These are phyloP conservation scores for Nomada ferruginata DNA, from an alignment of 2,888 invertebrate species.

Conservation along the genomic window DNA sequence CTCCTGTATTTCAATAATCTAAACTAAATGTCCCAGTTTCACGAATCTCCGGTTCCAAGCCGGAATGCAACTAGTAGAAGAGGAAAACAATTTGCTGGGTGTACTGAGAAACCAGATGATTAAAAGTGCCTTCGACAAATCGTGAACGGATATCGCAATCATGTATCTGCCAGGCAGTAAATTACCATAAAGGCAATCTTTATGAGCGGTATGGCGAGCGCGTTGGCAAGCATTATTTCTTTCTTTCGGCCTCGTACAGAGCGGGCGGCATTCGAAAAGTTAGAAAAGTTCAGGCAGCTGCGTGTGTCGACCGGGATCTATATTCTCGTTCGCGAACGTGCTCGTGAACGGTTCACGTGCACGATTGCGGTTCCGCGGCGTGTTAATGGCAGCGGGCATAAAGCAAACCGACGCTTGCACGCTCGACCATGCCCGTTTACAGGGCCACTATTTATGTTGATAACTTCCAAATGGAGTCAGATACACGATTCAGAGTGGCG, in stretches of 20 bases:
- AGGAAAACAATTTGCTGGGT: neutral
- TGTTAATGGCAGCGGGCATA: constrained; percentile 70
- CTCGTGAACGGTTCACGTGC: constrained; percentile 32
- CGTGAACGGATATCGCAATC: constrained; percentile 36
- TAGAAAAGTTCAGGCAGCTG: constrained; percentile 59
- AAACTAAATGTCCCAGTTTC: too few species aligned
- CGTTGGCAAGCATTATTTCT: constrained; percentile 64
- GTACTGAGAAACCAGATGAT: constrained; percentile 27
- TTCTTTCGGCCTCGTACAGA: constrained; percentile 49
- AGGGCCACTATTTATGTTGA: constrained; percentile 79
- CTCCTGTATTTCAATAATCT: too few species aligned
- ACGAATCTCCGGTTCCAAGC: too few species aligned
- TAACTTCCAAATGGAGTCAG: constrained; percentile 80
- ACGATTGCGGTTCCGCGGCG: constrained; percentile 54
- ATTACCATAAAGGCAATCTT: constrained; percentile 47
- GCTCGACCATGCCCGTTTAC: constrained; percentile 72
- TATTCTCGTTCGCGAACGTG: constrained; percentile 18
- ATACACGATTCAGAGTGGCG: constrained; percentile 72
- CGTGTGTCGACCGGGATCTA: constrained; percentile 2
- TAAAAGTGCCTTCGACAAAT: constrained; percentile 45
- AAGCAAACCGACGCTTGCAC: constrained; percentile 64
- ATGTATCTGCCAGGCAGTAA: constrained; percentile 52
- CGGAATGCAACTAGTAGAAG: constrained; percentile 29
- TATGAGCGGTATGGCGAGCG: constrained; percentile 46
- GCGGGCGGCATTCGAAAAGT: constrained; percentile 54